phyloP scores from a whole-genome alignment of 2,888 invertebrate species.

The Melanchra persicariae region DNA sequence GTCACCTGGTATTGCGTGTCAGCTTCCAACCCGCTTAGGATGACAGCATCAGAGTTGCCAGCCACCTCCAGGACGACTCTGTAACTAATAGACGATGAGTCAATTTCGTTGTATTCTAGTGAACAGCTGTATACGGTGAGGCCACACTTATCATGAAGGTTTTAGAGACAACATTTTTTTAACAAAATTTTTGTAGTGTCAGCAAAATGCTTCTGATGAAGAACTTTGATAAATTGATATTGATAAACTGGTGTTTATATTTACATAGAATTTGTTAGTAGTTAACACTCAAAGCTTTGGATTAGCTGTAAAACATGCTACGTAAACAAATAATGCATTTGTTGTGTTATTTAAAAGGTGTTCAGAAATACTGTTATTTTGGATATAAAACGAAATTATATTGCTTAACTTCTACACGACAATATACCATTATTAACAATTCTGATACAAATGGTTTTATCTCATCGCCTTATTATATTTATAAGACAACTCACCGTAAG shows the following conservation, averaged over 20 bases:
- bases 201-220: too few species aligned
- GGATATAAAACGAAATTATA: not conserved
- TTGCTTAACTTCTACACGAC: too few species aligned
- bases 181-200: not conserved
- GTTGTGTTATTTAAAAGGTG: not conserved
- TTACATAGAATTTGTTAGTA: not conserved
- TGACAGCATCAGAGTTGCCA: conserved; percentile 96
- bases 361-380: not conserved
- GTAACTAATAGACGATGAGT: conserved; percentile 95
- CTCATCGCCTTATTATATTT: too few species aligned
- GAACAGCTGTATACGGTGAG: conserved; percentile 74
- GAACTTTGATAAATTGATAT: too few species aligned
- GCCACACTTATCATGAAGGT: conserved; percentile 64
- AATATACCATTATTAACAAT: too few species aligned
- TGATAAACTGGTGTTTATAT: not conserved
- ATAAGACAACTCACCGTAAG: too few species aligned
- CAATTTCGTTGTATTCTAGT: conserved; percentile 88
- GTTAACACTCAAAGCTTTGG: conserved; percentile 22
- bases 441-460: too few species aligned
- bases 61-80: conserved; percentile 98
- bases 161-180: conserved; percentile 47
- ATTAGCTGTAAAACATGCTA: conserved; percentile 9
- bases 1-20: conserved; percentile 97
- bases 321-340: not conserved
- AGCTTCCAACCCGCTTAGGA: conserved; percentile 94